Base-by-base conservation (phyloP, 2,888 invertebrate species). In the Rhorus exstirpatorius region DNA sequence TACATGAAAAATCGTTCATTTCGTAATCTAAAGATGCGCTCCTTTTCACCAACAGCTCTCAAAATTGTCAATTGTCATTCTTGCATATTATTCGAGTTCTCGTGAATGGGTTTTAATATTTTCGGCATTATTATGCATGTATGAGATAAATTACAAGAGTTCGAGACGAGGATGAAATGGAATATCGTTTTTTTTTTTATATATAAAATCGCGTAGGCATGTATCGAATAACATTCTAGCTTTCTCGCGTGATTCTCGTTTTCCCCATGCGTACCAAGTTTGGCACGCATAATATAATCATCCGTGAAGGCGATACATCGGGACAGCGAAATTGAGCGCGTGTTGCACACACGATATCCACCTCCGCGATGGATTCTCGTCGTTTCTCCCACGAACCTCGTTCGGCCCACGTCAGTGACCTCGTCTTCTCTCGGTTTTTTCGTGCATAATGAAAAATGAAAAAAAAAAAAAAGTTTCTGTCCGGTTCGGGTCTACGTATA, bases 381-480 rank as follows among this genome's bases (percentile, higher is more conserved):
- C 49, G n/a, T 41, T 53, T 72, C 67, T 79, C 79, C 80, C 81
- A 75, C 79, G 74, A 76, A 65, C 60, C 65, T 63, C 35, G 8
- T 26, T 49, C 84, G 79, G 72, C 84, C 84, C 84, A 85, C 81
- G 85, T 84, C 83, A 78, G 76, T 82, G 84, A 84, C 84, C 80
- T 84, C 84, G 80, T 72, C 75, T 79, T 72, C 83, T 79, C 81
- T 58, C 70, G 3, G 44, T 78, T 79, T 84, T 85, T 85, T 84
- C 72, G 78, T 83, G 60, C 77, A 78, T 83, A 82, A 81, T 76
- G 58, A 67, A 55, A 41, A 55, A 70, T n/a, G 12, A 38, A 1
- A 41, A 26, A 26, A 21, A 55, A 14, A 8, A n/a, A 26, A 14
- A 79, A 63, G 67, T 77, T 76, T 79, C 65, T 35, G 61, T 60